Evolutionary conservation across 2,888 invertebrate species (phyloP).

Genomic region (Euproctis similis): DNA sequence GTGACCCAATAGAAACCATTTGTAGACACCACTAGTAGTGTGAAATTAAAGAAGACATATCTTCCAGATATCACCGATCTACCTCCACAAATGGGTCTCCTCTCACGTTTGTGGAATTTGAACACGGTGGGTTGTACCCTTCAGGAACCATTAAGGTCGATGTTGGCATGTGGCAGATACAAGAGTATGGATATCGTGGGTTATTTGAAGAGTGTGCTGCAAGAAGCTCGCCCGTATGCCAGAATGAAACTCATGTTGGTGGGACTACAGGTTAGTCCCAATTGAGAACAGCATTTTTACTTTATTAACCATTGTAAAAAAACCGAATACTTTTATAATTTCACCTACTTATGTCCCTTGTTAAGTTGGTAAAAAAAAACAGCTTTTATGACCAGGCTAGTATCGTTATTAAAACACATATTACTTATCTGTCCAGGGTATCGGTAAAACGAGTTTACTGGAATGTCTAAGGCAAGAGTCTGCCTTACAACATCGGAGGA

Average conservation of each 20-base stretch:
- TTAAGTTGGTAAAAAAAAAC: too few species aligned
- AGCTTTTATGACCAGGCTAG: too few species aligned
- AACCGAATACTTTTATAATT: too few species aligned
- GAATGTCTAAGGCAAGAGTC: constrained; percentile 93
- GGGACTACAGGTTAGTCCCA: constrained; percentile 86
- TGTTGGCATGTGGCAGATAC: constrained; percentile 94
- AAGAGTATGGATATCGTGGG: constrained; percentile 96
- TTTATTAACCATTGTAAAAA: too few species aligned
- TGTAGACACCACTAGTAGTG: too few species aligned
- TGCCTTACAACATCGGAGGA: constrained; percentile 80
- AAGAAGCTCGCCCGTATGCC: constrained; percentile 94
- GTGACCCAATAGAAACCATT: too few species aligned
- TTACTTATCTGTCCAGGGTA: constrained; percentile 45
- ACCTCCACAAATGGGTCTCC: constrained; percentile 95
- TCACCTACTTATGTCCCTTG: too few species aligned
- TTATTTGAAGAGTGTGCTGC: constrained; percentile 89
- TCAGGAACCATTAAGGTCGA: constrained; percentile 89
- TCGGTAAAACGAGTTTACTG: constrained; percentile 93
- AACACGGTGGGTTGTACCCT: constrained; percentile 92
- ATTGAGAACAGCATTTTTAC: too few species aligned
- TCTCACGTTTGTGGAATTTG: constrained; percentile 96
- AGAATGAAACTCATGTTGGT: constrained; percentile 98
- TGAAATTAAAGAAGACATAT: too few species aligned
- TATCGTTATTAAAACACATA: too few species aligned
- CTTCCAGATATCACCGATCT: constrained; percentile 85